phyloP scores from a whole-genome alignment of 2,888 invertebrate species.

The Tachina grossa region DNA sequence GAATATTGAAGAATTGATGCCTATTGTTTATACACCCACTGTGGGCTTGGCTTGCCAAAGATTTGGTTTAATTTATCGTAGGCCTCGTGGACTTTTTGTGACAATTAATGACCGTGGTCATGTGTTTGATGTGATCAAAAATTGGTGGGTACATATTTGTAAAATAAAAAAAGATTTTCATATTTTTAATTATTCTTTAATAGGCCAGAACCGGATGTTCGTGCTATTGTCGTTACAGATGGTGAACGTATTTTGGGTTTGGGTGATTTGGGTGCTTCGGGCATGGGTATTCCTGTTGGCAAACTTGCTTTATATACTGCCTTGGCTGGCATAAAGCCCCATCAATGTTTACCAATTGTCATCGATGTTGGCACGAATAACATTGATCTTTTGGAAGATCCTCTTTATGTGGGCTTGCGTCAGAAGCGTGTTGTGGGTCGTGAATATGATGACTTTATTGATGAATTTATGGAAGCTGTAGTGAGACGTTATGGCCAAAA shows the following conservation, averaged over 20 bases:
- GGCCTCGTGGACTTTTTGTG: conserved; percentile 97
- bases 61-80: conserved; percentile 96
- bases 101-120: conserved; percentile 98
- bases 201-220: conserved; percentile 92
- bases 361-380: conserved; percentile 98
- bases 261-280: conserved; percentile 97
- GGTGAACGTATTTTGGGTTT: conserved; percentile 98
- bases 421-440: conserved; percentile 92
- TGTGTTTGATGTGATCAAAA: conserved; percentile 89
- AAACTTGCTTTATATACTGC: conserved; percentile 98
- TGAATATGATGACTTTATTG: conserved; percentile 95
- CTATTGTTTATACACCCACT: conserved; percentile 98
- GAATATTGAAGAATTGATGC: conserved; percentile 96
- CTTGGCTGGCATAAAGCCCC: conserved; percentile 97
- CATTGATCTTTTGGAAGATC: conserved; percentile 93
- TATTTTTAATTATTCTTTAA: conserved; percentile 5
- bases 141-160: conserved; percentile 80
- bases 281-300: conserved; percentile 99
- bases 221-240: conserved; percentile 96
- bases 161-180: not conserved
- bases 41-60: conserved; percentile 98
- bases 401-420: conserved; percentile 95
- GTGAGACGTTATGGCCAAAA: conserved; percentile 94
- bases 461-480: conserved; percentile 98
- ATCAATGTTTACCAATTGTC: conserved; percentile 96